Base-by-base conservation (phyloP, 30 jellyfish, hydroid and myxozoan species). In the Aurelia coerulea region DNA sequence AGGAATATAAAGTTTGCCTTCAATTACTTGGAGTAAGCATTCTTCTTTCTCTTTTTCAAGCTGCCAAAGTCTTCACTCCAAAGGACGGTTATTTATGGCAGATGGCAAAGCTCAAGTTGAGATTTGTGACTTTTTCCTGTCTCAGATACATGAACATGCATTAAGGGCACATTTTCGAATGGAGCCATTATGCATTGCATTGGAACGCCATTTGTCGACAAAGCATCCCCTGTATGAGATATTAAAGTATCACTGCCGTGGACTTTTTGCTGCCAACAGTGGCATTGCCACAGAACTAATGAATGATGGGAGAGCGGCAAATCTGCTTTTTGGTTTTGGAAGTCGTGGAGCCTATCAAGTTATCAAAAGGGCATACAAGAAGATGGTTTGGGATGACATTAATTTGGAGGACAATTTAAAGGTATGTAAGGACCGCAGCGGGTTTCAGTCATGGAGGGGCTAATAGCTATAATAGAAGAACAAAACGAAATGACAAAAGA, bases 211-310 rank as follows among this genome's bases (percentile, higher is more conserved):
- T 54, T 60, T 92, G 37, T 79, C 97, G 1, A 32, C 67, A 41
- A 39, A 23, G 46, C 98, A 92, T 56, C 98, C 98, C 14, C 39
- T 92, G n/a, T 65, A 88, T 60, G 92, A 92, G 58, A 67, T 92
- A 17, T 35, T 92, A 60, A 50, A 68, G 50, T 84, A 15, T 14
- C 98, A 92, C 62, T 92, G 98, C 80, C 92, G 94, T 31, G 97
- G 95, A 12, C 42, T 80, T 63, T 16, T 87, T 4, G 76, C 86
- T 5, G 74, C 59, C 32, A 87, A 87, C 50, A 62, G 56, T 23
- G 35, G 34, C 37, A 90, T 80, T 29, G 17, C 54, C n/a, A 37
- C 79, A 29, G 41, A 1, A 2, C 34, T 84, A 46, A 37, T 74
- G 5, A 34, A 14, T 50, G 31, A 75, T 23, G 35, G 31, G 8